These are phyloP conservation scores for Chelonus formosanus DNA, from an alignment of 2,888 invertebrate genomes.

Conservation along the genomic window DNA sequence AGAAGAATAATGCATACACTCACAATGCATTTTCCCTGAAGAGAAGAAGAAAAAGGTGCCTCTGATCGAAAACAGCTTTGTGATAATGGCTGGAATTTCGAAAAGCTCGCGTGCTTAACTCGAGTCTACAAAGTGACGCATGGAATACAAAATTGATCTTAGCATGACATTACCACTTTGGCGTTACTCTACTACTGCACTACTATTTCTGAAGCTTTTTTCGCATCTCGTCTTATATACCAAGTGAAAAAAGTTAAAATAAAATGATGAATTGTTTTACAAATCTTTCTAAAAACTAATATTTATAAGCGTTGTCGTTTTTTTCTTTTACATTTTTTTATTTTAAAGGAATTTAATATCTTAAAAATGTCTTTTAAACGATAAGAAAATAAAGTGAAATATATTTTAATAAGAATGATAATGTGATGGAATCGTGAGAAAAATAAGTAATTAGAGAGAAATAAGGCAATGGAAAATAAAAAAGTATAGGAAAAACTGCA, in stretches of 20 bases:
- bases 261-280: background rate
- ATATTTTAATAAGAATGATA: background rate
- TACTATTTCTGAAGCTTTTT: constrained; percentile 15
- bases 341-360: too few species aligned
- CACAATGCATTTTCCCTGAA: background rate
- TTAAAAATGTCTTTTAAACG: too few species aligned
- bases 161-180: constrained; percentile 54
- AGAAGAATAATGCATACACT: background rate
- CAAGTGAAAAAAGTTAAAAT: background rate
- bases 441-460: constrained; percentile 8
- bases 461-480: constrained; percentile 3
- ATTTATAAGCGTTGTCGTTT: too few species aligned
- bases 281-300: too few species aligned
- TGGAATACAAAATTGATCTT: constrained; percentile 61
- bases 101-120: constrained; percentile 57
- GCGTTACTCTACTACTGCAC: constrained; percentile 31
- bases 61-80: constrained; percentile 42
- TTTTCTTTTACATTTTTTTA: too few species aligned
- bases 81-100: constrained; percentile 56
- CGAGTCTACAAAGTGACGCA: constrained; percentile 56
- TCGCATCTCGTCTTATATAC: constrained; percentile 16
- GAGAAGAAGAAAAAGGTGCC: background rate
- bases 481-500: background rate
- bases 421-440: background rate
- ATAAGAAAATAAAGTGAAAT: background rate